Conservation (phyloP, 2,797 vertebrate genomes). For the Macropus fuliginosus region DNA sequence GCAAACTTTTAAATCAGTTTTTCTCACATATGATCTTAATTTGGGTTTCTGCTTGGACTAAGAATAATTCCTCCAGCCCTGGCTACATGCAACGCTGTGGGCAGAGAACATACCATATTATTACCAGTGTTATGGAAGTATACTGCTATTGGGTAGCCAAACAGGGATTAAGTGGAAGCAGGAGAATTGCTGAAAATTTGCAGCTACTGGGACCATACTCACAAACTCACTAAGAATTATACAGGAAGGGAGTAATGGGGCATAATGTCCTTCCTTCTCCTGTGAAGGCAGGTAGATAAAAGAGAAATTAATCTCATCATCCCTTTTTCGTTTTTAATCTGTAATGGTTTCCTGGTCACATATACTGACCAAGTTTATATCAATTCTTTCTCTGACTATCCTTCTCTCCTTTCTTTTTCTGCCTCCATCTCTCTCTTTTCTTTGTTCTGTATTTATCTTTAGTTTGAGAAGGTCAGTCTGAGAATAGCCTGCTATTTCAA, state of each 20-base stretch:
- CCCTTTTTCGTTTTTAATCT: slow-evolving; percentile 9
- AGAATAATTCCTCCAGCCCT: neutral
- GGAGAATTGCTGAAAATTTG: neutral
- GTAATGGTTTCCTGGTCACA: neutral
- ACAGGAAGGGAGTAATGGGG: neutral
- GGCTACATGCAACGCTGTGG: slow-evolving; percentile 7
- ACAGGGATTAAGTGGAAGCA: neutral
- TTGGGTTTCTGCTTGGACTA: slow-evolving; percentile 30
- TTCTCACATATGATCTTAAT: slow-evolving; percentile 47
- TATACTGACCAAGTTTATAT: neutral
- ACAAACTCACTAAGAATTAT: neutral
- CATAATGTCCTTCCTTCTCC: neutral
- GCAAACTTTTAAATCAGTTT: neutral
- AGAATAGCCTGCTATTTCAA: slow-evolving; percentile 18
- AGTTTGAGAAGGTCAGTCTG: slow-evolving; percentile 33
- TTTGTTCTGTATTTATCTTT: slow-evolving; percentile 45
- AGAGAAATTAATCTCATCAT: neutral
- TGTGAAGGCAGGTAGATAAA: neutral
- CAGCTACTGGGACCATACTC: neutral
- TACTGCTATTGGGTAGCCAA: neutral
- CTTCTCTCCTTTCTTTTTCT: neutral
- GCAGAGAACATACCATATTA: neutral
- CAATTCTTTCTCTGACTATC: neutral
- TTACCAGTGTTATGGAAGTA: neutral
- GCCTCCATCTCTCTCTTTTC: neutral